Evolutionary conservation across 2,113 vertebrate species (phyloP).

Genomic region (Stegastes partitus): DNA sequence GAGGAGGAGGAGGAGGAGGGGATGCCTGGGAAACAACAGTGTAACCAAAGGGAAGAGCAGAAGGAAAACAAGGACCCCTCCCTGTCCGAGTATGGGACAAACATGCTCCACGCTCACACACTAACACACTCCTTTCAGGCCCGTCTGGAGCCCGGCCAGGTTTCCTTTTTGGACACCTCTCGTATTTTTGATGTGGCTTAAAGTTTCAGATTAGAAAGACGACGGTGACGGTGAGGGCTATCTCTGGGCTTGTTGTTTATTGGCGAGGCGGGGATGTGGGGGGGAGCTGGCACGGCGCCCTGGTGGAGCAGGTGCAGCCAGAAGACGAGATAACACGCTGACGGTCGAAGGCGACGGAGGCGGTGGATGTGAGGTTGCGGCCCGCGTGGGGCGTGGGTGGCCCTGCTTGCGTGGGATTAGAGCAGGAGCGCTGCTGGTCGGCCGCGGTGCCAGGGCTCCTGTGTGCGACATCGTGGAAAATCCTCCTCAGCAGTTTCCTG

Average conservation of each 20-base stretch:
- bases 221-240: constrained; percentile 33
- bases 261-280: constrained; percentile 25
- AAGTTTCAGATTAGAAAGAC: constrained; percentile 25
- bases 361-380: constrained; percentile 9
- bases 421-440: constrained; percentile 6
- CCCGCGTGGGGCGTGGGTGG: constrained; percentile 64
- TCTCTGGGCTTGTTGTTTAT: constrained; percentile 59
- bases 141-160: constrained; percentile 50
- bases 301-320: constrained; percentile 76
- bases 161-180: constrained; percentile 55
- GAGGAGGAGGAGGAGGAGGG: constrained; percentile 7
- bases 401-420: constrained; percentile 65
- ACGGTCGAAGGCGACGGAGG: constrained; percentile 61
- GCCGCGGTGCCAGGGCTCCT: constrained; percentile 68
- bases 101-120: constrained; percentile 59
- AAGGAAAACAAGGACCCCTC: constrained; percentile 82
- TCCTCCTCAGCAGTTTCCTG: constrained; percentile 81
- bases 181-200: constrained; percentile 57
- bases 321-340: constrained; percentile 63
- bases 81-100: constrained; percentile 74
- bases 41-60: constrained; percentile 79
- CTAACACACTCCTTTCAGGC: constrained; percentile 54
- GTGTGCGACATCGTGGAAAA: constrained; percentile 82
- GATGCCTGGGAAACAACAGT: constrained; percentile 76
- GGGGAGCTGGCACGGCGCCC: constrained; percentile 65